Evolutionary conservation across 2,113 vertebrate species (phyloP), one percentile per base, ranked within the genome.

Genomic region (Malurus elegans): DNA sequence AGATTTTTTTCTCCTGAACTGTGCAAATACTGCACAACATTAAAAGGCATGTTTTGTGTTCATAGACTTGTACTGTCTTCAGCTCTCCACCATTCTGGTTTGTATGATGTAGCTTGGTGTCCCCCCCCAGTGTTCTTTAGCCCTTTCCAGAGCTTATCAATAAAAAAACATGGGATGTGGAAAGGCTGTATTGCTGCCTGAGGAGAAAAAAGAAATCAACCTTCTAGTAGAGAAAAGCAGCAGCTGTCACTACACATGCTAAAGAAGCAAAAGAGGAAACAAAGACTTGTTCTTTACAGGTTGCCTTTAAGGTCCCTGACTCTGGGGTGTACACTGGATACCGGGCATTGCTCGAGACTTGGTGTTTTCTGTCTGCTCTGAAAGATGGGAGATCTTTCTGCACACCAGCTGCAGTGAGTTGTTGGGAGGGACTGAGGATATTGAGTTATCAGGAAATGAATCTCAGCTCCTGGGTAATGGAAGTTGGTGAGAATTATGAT

Each of bases 291-390:
- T 74, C 79, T 95, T 95, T 93, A 92, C 92, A 90, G 92, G 90
- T 93, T 92, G 85, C 90, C 88, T 94, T 98, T 97, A 97, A 97
- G 96, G 93, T 97, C 92, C 96, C 97, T 93, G 96, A 97, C 95
- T 94, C 70, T 66, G 93, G 90, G 93, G 89, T 71, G 62, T 86
- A 92, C 69, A 57, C 90, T 93, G 69, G 86, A 29, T 64, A 79
- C 88, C 62, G 91, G 92, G 91, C 88, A 82, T 88, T 91, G 93
- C 50, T 92, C 84, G 40, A 87, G 85, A 79, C 54, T 45, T 51
- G 64, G 45, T 66, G 61, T 93, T 93, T 96, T 73, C 51, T 83
- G 73, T 93, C 86, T 91, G 64, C 88, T 92, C 45, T 61, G 86
- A 94, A 85, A 88, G 61, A 92, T 47, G 76, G 64, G 61, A 82